Evolutionary conservation across 2,888 invertebrate genomes (phyloP).

Genomic region (Drosophila formosana): DNA sequence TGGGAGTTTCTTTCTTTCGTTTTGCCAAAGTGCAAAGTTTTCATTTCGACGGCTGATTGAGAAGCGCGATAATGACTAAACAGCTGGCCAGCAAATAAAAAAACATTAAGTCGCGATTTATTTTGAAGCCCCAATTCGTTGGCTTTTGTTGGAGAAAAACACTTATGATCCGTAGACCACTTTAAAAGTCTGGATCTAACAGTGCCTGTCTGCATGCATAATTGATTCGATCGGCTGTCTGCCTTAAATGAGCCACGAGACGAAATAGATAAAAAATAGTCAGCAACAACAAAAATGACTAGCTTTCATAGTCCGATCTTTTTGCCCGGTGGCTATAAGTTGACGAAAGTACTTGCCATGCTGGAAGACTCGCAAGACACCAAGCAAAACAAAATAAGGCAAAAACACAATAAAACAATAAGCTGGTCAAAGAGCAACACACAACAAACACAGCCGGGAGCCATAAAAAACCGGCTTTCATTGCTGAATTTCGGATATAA

Average conservation of each 20-base stretch:
- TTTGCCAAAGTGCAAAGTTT: constrained; percentile 69
- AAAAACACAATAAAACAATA: constrained; percentile 35
- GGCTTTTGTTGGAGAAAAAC: constrained; percentile 28
- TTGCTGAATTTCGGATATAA: constrained; percentile 53
- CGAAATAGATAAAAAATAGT: constrained; percentile 7
- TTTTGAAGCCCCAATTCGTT: constrained; percentile 16
- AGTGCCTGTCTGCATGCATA: constrained; percentile 51
- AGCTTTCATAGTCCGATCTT: constrained; percentile 51
- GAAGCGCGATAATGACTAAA: constrained; percentile 72
- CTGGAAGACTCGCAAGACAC: constrained; percentile 23
- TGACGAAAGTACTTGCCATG: constrained; percentile 65
- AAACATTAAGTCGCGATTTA: constrained; percentile 16
- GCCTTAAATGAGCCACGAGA: constrained; percentile 19
- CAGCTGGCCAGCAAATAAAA: constrained; percentile 30
- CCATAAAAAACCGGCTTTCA: constrained; percentile 63
- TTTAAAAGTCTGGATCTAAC: constrained; percentile 51
- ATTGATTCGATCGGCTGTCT: constrained; percentile 68
- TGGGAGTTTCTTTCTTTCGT: constrained; percentile 10
- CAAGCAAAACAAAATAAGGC: constrained; percentile 27
- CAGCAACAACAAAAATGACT: constrained; percentile 12
- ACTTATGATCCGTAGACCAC: constrained; percentile 58
- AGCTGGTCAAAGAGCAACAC: constrained; percentile 32
- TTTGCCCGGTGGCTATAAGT: constrained; percentile 47
- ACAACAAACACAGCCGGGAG: constrained; percentile 48
- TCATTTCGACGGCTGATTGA: constrained; percentile 68